Evolutionary conservation across 2,113 vertebrate genomes (phyloP).

Genomic region (Zeus faber): DNA sequence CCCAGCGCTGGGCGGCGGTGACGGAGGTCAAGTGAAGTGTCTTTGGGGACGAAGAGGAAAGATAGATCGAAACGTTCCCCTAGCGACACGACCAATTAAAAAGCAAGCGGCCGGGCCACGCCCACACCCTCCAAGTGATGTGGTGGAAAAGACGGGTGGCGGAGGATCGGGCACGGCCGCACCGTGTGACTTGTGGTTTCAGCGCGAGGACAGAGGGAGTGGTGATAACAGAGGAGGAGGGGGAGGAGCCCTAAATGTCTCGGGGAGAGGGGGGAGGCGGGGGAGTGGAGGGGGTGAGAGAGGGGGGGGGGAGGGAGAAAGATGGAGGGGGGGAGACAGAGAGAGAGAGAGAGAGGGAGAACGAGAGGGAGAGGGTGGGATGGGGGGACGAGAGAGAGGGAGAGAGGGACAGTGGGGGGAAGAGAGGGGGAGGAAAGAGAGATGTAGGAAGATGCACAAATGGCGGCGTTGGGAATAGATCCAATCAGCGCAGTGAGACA

Average conservation of each 20-base stretch:
- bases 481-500: slow-evolving; percentile 68
- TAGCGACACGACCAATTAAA: slow-evolving; percentile 61
- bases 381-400: slow-evolving; percentile 13
- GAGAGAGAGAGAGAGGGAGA: slow-evolving; percentile 17
- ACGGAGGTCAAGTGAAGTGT: slow-evolving; percentile 35
- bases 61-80: slow-evolving; percentile 31
- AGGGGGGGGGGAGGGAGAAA: slow-evolving; percentile 10
- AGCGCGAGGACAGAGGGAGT: not conserved
- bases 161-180: no score
- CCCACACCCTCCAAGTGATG: slow-evolving; percentile 47
- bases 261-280: not conserved
- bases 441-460: slow-evolving; percentile 51
- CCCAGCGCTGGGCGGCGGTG: not conserved
- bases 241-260: slow-evolving; percentile 1
- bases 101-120: slow-evolving; percentile 30
- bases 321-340: slow-evolving; percentile 29
- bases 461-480: slow-evolving; percentile 60
- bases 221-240: slow-evolving; percentile 4
- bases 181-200: not conserved
- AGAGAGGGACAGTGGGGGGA: slow-evolving; percentile 1
- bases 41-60: slow-evolving; percentile 53
- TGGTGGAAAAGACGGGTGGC: slow-evolving; percentile 11
- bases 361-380: slow-evolving; percentile 1
- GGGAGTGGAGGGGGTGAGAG: not conserved
- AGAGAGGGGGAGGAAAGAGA: slow-evolving; percentile 13